Percentiles rank a stretch among this genome's conserved stretches.
Conservation (phyloP, 2,888 invertebrate genomes). For the Temnothorax ravouxi region DNA sequence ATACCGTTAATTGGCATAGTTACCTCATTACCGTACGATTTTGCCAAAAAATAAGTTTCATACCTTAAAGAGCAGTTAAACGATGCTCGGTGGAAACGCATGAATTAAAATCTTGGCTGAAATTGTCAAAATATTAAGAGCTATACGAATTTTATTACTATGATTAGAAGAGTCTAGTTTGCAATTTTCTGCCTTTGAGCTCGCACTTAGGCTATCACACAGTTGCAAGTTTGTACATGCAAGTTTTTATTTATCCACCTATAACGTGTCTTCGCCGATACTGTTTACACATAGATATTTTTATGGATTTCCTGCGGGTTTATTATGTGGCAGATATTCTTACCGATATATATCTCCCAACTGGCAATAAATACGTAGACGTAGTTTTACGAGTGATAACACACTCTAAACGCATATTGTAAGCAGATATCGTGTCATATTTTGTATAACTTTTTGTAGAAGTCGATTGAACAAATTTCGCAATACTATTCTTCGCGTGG, state of each 20-base stretch:
- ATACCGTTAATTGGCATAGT: not conserved
- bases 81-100: not conserved
- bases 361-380: constrained; percentile 46
- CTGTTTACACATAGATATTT: constrained; percentile 18
- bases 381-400: constrained; percentile 40
- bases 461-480: not conserved
- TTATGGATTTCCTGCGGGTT: constrained; percentile 28
- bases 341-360: constrained; percentile 42
- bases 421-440: constrained; percentile 52
- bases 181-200: constrained; percentile 10
- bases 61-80: not conserved
- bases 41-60: constrained; percentile 13
- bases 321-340: constrained; percentile 20
- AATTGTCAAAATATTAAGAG: not conserved
- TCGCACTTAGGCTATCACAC: constrained; percentile 17
- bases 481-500: constrained; percentile 27
- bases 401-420: constrained; percentile 45
- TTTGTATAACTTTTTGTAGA: constrained; percentile 54
- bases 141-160: constrained; percentile 6
- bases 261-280: constrained; percentile 28
- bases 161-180: not conserved
- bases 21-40: constrained; percentile 5
- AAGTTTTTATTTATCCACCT: constrained; percentile 41
- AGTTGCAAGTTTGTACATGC: constrained; percentile 14
- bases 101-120: constrained; percentile 19